These are phyloP conservation scores for Lithobates sylvaticus DNA, from an alignment of 2,797 vertebrate genomes.

Conservation along the genomic window DNA sequence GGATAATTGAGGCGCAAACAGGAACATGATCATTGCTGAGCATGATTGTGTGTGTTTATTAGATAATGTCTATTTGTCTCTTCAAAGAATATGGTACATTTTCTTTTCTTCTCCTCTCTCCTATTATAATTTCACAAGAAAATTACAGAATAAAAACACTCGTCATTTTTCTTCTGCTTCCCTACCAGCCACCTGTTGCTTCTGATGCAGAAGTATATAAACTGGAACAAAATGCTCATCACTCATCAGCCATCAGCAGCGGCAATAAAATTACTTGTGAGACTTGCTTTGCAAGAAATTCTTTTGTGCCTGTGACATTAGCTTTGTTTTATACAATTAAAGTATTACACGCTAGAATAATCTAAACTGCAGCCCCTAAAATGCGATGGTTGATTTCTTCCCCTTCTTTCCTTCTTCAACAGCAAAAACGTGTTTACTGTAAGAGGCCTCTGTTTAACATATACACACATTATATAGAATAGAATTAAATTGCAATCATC, in stretches of 20 bases:
- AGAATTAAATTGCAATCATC: background rate
- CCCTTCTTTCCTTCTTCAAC: slow-evolving; percentile 71
- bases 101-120: slow-evolving; percentile 2
- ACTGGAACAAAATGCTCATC: slow-evolving; percentile 84
- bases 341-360: slow-evolving; percentile 96
- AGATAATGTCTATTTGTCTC: slow-evolving; percentile 40
- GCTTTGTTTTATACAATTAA: slow-evolving; percentile 97
- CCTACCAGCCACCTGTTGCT: slow-evolving; percentile 80
- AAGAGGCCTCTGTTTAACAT: no score
- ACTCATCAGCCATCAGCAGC: slow-evolving; percentile 84
- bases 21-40: background rate
- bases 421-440: slow-evolving; percentile 83
- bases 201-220: slow-evolving; percentile 76
- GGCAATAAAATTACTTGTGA: slow-evolving; percentile 87
- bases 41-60: background rate
- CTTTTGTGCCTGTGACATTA: slow-evolving; percentile 89
- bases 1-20: background rate
- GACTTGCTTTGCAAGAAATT: slow-evolving; percentile 84
- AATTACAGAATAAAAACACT: slow-evolving; percentile 37
- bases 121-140: slow-evolving; percentile 40
- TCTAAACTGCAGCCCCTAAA: slow-evolving; percentile 90
- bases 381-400: slow-evolving; percentile 79
- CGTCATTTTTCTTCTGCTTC: slow-evolving; percentile 70
- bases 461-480: no score
- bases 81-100: slow-evolving; percentile 19